Evolutionary conservation across 2,797 vertebrate species (phyloP).

Genomic region (Pseudochromis fuscus): DNA sequence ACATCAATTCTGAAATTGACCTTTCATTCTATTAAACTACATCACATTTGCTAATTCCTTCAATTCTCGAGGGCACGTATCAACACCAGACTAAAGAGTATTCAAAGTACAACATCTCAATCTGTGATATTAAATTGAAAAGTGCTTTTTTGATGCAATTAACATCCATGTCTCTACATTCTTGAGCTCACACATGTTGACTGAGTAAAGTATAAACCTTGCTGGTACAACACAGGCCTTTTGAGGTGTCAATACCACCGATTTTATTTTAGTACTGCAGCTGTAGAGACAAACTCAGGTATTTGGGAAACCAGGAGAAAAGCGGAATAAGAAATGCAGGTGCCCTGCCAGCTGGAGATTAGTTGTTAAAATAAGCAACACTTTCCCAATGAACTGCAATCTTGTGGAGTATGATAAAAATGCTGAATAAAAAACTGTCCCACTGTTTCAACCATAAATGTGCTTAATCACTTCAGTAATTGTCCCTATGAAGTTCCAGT

Average conservation of each 20-base stretch:
- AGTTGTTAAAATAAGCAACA: not conserved
- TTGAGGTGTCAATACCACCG: too few species aligned
- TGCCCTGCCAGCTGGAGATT: too few species aligned
- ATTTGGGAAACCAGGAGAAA: not conserved
- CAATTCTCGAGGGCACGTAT: slow-evolving; percentile 23
- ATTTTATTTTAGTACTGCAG: too few species aligned
- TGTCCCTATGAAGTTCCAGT: too few species aligned
- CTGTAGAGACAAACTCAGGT: not conserved
- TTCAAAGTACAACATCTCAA: slow-evolving; percentile 33
- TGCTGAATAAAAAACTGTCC: too few species aligned
- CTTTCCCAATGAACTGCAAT: not conserved
- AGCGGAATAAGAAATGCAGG: not conserved
- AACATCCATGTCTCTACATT: slow-evolving; percentile 13
- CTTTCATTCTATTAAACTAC: slow-evolving; percentile 43
- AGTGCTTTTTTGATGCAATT: slow-evolving; percentile 15
- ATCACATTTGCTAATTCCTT: slow-evolving; percentile 51
- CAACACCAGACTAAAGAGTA: slow-evolving; percentile 19
- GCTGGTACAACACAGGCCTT: too few species aligned
- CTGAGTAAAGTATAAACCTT: not conserved
- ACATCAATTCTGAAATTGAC: slow-evolving; percentile 34
- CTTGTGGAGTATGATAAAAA: too few species aligned
- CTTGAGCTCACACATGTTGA: slow-evolving; percentile 12
- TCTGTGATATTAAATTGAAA: slow-evolving; percentile 35
- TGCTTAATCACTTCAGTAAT: too few species aligned
- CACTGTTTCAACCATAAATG: too few species aligned